Evolutionary conservation across 2,797 vertebrate genomes (phyloP), one percentile per base, ranked within the genome.

Genomic region (Poliocrania exsul): DNA sequence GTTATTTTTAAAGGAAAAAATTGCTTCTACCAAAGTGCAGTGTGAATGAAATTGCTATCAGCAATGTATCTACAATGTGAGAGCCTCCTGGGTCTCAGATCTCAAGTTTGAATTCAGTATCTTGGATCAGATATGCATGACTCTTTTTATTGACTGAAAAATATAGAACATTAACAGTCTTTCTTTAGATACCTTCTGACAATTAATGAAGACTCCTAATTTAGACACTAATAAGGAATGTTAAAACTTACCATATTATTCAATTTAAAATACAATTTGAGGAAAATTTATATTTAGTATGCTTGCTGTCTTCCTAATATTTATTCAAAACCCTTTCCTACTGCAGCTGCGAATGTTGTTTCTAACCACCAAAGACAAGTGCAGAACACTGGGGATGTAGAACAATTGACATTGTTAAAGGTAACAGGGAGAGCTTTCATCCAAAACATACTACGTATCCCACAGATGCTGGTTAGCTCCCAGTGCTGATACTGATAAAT

Each of bases 401-500:
- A 94, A 97, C 92, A 97, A 96, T 90, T 58, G 73, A 21, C 87
- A 84, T 96, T 97, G 95, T 96, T 92, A 66, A 81, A 93, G 51
- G 58, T 93, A 91, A 97, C 94, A 97, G 82, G 81, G 81, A 91
- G 82, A 88, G 80, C 94, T 96, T 96, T 97, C 95, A 95, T 91
- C 37, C 62, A 72, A 75, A 74, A 72, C 47, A 19, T 49, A 16
- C 40, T 88, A 73, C 0, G 0, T 44, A 81, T 75, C 61, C 62
- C 77, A 65, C 79, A 95, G 92, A 86, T 86, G 85, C 37, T 92
- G 58, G 37, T 91, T 83, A 86, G n/a, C 54, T 92, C 70, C 54
- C 81, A 85, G 66, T 49, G 47, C 57, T 94, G 58, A n/a, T 92
- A 47, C 65, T 79, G 75, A 93, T 81, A 94, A 93, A 90, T 75